These are phyloP conservation scores for Carassius auratus DNA, from an alignment of 2,113 vertebrate species.

Conservation along the genomic window DNA sequence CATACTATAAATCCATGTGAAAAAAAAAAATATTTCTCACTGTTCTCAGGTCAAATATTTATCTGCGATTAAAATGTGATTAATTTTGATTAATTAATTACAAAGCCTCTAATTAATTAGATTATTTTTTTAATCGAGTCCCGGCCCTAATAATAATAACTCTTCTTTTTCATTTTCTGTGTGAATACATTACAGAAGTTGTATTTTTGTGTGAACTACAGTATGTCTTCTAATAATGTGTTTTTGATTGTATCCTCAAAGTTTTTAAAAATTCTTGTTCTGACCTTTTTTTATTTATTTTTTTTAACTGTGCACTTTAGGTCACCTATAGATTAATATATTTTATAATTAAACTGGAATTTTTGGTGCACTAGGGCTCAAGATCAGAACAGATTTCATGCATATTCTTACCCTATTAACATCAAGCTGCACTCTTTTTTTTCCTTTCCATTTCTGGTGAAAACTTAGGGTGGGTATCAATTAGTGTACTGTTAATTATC, in stretches of 20 bases:
- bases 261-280: not conserved
- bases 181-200: not conserved
- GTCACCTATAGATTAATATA: not conserved
- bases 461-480: conserved; percentile 80
- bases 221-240: not conserved
- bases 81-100: too few relatives aligned
- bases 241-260: not conserved
- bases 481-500: conserved; percentile 83
- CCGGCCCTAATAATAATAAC: too few relatives aligned
- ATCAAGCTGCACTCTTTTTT: conserved; percentile 70
- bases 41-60: too few relatives aligned
- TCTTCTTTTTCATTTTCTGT: not conserved
- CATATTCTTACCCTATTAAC: conserved; percentile 76
- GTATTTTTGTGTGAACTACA: not conserved
- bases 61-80: too few relatives aligned
- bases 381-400: conserved; percentile 71
- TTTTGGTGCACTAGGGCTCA: conserved; percentile 51
- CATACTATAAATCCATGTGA: too few relatives aligned
- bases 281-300: too few relatives aligned
- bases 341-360: not conserved
- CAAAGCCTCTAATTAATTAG: too few relatives aligned
- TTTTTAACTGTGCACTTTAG: not conserved
- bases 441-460: conserved; percentile 69
- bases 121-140: too few relatives aligned
- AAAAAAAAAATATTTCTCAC: too few relatives aligned